Evolutionary conservation across 2,113 vertebrate species (phyloP).

Genomic region (Phylloscopus whistleri): DNA sequence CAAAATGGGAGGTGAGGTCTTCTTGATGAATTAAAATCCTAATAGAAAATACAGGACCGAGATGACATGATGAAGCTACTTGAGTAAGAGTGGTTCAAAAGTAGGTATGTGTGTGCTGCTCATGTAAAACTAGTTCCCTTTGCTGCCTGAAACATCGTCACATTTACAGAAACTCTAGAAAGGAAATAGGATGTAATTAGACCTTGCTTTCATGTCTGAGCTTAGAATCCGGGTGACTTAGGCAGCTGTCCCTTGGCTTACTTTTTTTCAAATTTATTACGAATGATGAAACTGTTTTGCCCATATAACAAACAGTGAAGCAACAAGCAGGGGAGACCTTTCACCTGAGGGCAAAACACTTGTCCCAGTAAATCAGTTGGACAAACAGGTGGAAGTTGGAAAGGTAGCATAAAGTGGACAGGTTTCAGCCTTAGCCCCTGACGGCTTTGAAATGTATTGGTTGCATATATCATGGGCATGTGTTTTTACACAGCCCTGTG

Average conservation of each 20-base stretch:
- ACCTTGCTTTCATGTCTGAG: background rate
- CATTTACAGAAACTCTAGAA: background rate
- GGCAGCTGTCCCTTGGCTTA: background rate
- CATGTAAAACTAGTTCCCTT: background rate
- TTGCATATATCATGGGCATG: accelerated
- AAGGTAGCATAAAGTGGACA: background rate
- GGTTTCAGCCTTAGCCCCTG: background rate
- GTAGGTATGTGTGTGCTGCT: background rate
- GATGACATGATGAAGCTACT: background rate
- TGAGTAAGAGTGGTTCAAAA: background rate
- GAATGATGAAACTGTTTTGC: background rate
- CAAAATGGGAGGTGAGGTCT: background rate
- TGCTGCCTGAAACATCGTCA: background rate
- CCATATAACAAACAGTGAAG: background rate
- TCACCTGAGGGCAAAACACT: background rate
- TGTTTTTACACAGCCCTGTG: background rate
- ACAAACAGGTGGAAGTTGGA: background rate
- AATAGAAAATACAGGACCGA: background rate
- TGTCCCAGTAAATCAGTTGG: background rate
- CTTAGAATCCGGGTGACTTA: background rate
- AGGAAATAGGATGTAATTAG: background rate
- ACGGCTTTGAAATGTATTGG: background rate
- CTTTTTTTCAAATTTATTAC: background rate
- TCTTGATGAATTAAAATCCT: background rate
- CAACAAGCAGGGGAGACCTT: background rate